Evolutionary conservation across 30 jellyfish, hydroid and myxozoan species (phyloP), one percentile per base, ranked within the genome.

Genomic region (Aurelia aurita): DNA sequence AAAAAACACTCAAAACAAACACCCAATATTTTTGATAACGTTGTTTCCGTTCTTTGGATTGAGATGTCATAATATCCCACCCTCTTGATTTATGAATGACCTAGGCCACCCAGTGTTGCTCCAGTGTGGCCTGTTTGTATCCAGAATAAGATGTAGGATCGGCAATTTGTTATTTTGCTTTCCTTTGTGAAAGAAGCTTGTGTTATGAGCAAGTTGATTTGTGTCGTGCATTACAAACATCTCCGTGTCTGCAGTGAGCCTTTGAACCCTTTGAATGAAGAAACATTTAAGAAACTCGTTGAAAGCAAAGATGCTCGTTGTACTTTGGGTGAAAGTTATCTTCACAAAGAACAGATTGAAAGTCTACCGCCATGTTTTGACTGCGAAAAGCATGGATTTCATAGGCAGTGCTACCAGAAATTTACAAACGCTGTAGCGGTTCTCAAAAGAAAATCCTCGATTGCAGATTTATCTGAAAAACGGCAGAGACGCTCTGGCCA

Each of bases 361-460:
- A 61, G 74, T 61, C 14, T 61, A 18, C 35, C 74, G 3, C 74
- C 5, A 61, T 61, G 35, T 18, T 61, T 61, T 61, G 81, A 69
- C 31, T 69, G 26, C 11, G 81, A 34, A 14, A 69, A 34, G 64
- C 64, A 35, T 69, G 81, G 81, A 69, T 69, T 32, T 69, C 69
- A 69, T 34, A 69, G 64, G 18, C 81, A 25, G 44, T 69, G 60
- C 81, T 69, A 69, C 81, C 81, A 25, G 69, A 69, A 32, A 69
- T 69, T 69, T 69, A 69, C 70, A 31, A 69, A 45, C 31, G 65
- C 81, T 3, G 65, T 69, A 32, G 4, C 81, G 8, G 81, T 69
- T 32, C 64, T 32, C 64, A 69, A 69, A 64, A 69, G 64, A 69
- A 69, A 69, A 61, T 61, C 74, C 12, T 20, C 65, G 10, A 69